Percentiles rank a stretch among this genome's conserved stretches.
phyloP scores from a whole-genome alignment of 2,888 invertebrate genomes.

The Metopia argyrocephala region DNA sequence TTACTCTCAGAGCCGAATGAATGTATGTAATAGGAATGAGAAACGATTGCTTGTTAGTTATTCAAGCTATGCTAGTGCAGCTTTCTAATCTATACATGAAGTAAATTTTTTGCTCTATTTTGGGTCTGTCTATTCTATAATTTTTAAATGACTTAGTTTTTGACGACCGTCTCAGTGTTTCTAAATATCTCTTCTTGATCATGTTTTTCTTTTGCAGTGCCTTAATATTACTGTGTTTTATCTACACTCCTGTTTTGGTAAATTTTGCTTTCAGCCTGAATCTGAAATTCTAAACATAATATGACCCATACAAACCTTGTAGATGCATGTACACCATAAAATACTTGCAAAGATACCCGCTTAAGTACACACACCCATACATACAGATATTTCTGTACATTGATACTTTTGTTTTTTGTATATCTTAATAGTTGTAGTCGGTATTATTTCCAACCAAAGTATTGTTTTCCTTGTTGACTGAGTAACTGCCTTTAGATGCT shows the following conservation, averaged over 20 bases:
- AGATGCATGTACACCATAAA: background rate
- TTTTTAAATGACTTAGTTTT: too few species aligned
- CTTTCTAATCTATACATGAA: too few species aligned
- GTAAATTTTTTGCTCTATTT: too few species aligned
- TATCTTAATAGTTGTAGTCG: background rate
- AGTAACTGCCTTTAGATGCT: background rate
- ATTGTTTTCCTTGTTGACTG: constrained; percentile 44
- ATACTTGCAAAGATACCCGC: constrained; percentile 19
- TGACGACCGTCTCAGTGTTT: too few species aligned
- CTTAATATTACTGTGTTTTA: background rate
- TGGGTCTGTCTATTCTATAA: too few species aligned
- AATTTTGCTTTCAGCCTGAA: background rate
- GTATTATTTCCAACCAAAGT: background rate
- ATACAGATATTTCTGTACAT: background rate
- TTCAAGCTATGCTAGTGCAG: too few species aligned
- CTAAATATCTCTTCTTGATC: too few species aligned
- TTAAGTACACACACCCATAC: background rate
- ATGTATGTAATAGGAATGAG: too few species aligned
- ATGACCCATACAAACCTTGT: background rate
- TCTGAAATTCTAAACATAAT: background rate
- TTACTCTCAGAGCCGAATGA: too few species aligned
- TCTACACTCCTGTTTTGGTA: too few species aligned
- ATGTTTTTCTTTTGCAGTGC: too few species aligned
- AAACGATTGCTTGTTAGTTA: too few species aligned
- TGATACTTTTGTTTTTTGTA: constrained; percentile 2